These are phyloP conservation scores for Acrocephalus kingi DNA, from an alignment of 2,113 vertebrate species.

Conservation along the genomic window DNA sequence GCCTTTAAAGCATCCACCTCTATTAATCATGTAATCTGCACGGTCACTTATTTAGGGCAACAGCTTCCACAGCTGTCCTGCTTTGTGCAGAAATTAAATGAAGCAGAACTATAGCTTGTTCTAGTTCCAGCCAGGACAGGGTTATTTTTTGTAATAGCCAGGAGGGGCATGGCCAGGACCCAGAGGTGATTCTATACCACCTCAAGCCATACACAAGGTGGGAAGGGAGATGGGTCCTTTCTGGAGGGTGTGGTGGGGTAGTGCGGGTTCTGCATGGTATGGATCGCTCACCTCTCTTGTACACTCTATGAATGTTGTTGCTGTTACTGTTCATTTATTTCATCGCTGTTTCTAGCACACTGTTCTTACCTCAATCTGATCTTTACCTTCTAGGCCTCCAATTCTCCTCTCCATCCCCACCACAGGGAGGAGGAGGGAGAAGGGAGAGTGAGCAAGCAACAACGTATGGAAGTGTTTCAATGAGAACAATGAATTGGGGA, in stretches of 20 bases:
- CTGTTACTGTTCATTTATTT: neutral
- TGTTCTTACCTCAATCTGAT: neutral
- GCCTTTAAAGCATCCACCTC: neutral
- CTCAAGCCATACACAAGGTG: neutral
- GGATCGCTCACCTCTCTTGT: neutral
- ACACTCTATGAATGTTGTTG: neutral
- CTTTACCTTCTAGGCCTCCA: neutral
- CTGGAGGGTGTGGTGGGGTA: neutral
- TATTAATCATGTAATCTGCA: neutral
- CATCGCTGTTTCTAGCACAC: neutral
- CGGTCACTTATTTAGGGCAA: neutral
- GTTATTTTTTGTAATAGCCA: neutral
- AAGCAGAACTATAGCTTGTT: neutral
- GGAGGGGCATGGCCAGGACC: neutral
- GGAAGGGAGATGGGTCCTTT: neutral
- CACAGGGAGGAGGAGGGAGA: neutral
- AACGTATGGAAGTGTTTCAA: neutral
- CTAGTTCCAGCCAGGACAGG: neutral
- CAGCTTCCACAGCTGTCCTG: neutral
- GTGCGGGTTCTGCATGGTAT: fast-evolving
- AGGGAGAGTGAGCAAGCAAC: fast-evolving
- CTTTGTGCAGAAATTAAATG: neutral
- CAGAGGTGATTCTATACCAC: neutral
- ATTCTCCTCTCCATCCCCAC: neutral
- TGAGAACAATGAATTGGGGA: neutral